Evolutionary conservation across 2,797 vertebrate species (phyloP).

Genomic region (Octomys mimax): DNA sequence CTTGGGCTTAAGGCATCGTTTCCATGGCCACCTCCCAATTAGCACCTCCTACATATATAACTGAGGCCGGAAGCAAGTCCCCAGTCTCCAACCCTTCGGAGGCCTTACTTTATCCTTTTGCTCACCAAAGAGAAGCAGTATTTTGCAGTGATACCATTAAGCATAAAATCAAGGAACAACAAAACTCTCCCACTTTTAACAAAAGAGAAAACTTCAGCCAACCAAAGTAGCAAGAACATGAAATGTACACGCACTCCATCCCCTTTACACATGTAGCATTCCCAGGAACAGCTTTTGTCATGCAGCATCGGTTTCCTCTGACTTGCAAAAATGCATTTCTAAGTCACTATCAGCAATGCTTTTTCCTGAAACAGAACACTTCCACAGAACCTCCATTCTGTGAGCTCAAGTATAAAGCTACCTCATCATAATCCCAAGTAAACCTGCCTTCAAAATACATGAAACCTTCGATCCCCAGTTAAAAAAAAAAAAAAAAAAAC

Average conservation of each 20-base stretch:
- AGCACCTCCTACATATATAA: not conserved
- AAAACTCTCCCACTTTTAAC: not conserved
- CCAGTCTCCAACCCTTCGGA: not conserved
- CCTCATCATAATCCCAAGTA: not conserved
- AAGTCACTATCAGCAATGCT: not conserved
- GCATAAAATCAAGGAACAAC: not conserved
- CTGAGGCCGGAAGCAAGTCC: not conserved
- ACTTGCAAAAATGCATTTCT: not conserved
- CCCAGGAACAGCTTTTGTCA: not conserved
- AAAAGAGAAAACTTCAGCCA: not conserved
- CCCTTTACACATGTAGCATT: too few relatives aligned
- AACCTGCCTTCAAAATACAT: not conserved
- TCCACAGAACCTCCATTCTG: not conserved
- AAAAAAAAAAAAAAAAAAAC: too few relatives aligned
- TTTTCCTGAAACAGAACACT: not conserved
- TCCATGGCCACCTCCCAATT: not conserved
- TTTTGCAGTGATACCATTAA: too few relatives aligned
- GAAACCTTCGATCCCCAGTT: too few relatives aligned
- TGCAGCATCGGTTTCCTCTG: not conserved
- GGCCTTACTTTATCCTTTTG: not conserved
- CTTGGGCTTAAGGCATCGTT: too few relatives aligned
- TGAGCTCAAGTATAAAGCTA: not conserved
- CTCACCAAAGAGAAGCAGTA: not conserved
- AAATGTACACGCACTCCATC: not conserved
- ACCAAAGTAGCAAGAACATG: not conserved